A percentile compares a stretch with the other conserved stretches of the same genome.
Conservation (phyloP, 2,888 invertebrate species). For the Ormyrus rosae region DNA sequence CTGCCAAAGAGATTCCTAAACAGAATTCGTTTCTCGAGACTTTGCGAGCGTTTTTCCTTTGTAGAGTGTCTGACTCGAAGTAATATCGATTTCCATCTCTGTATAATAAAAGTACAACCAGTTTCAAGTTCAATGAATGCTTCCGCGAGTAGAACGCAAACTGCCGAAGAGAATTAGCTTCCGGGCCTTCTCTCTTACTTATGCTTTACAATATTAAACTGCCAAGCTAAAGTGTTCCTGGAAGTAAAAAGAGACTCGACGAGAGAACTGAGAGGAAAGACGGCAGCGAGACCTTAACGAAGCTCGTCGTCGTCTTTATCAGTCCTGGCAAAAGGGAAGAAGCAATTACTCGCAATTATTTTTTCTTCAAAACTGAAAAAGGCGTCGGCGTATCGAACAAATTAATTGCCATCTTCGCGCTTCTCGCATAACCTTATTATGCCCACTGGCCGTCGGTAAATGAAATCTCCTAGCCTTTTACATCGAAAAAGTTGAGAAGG, state of each 20-base stretch:
- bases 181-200: background rate
- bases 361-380: no score
- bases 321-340: conserved; percentile 16
- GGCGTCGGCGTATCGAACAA: conserved; percentile 29
- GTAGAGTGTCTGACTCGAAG: background rate
- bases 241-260: background rate
- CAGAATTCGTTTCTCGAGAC: no score
- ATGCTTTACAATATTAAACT: conserved; percentile 32
- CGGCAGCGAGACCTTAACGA: conserved; percentile 20
- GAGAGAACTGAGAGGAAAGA: background rate
- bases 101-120: no score
- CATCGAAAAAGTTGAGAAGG: background rate
- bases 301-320: conserved; percentile 32
- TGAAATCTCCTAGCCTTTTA: conserved; percentile 28
- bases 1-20: no score
- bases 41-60: background rate
- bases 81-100: background rate
- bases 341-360: conserved; percentile 16
- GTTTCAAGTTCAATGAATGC: conserved; percentile 4
- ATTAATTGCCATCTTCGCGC: conserved; percentile 28
- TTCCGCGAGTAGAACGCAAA: conserved; percentile 1
- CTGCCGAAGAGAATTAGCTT: conserved; percentile 17
- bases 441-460: conserved; percentile 6
- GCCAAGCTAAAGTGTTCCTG: conserved; percentile 17
- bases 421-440: conserved; percentile 14